Evolutionary conservation across 2,888 invertebrate species (phyloP), one percentile per base, ranked within the genome.

Genomic region (Temnothorax ravouxi): DNA sequence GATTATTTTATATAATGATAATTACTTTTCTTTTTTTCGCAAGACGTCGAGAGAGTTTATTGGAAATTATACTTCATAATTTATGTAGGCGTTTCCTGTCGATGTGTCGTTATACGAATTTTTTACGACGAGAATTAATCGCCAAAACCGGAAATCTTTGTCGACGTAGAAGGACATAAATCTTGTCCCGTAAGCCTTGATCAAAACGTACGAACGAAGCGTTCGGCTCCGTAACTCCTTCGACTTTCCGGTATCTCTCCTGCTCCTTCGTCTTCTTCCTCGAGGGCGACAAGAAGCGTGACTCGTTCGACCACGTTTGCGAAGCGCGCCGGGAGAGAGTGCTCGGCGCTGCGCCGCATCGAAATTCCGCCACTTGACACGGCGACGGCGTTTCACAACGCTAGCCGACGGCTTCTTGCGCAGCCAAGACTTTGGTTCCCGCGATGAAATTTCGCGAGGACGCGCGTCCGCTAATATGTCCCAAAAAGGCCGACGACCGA

Each of bases 151-250:
- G 54, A 21, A 67, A 38, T 69, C 29, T 29, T 52, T n/a, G n/a
- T 66, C 25, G 67, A 44, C n/a, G 15, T 18, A 18, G 15, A 21
- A 18, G 29, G 15, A 29, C 29, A 44, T 77, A 67, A 77, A 77
- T 77, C n/a, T 29, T 8, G 21, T 9, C 34, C 18, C 38, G 1
- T 41, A 25, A 67, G 56, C 6, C 25, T 59, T n/a, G 56, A 79
- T 69, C 59, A 38, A 47, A 72, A 66, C 56, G 54, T 18, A 67
- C 25, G 77, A 25, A 41, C 47, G 54, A 59, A 25, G 34, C 44
- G 79, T 84, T 81, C 34, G 54, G 15, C n/a, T 64, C 29, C 62
- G 71, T 80, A 85, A 86, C 62, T 86, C 18, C 84, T 84, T 64
- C 59, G 29, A 6, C 67, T 82, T 80, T 82, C 77, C 67, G 67